Evolutionary conservation across 2,888 invertebrate genomes (phyloP), one percentile per base, ranked within the genome.

Genomic region (Agrochola circellaris): DNA sequence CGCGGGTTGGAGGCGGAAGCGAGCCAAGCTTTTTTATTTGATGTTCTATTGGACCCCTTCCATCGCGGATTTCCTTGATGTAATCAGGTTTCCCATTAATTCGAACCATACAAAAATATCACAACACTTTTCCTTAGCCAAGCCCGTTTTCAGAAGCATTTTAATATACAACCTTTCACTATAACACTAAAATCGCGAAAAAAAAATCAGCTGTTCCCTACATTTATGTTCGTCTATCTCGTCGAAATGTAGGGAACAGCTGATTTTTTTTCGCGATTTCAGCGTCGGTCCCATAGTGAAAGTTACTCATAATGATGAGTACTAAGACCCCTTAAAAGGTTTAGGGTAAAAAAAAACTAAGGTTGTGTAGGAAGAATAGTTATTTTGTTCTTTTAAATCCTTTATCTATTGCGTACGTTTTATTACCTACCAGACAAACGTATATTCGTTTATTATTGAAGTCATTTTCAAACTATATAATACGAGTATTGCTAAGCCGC

Each of bases 391-490:
- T 30, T 51, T 17, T 20, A 4, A 61, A 54, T 26, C 7, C 15
- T n/a, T 30, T 20, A 58, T 26, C 3, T 20, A 60, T 26, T 26
- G n/a, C 61, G 17, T 51, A 54, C 6, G 13, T 51, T 51, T 60
- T 67, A 61, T 67, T 42, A 67, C 30, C 54, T 58, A n/a, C 15
- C 42, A 56, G 70, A 69, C 20, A 56, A 61, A 34, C 48, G 20
- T 62, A 81, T 34, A 68, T 73, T 68, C 26, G 11, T 71, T 86
- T 86, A 78, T 78, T 84, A 83, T 83, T 73, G 51, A 79, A 79
- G 79, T 75, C 66, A 34, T 77, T 70, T 74, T 73, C 64, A 71
- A 58, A 73, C 74, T 70, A 83, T 70, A 83, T 68, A 86, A 80
- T 73, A 73, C 30, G 54, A 77, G 71, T 76, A 87, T 74, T 74